Evolutionary conservation across 2,888 invertebrate species (phyloP).

Genomic region (Xanthostigma xanthostigma): DNA sequence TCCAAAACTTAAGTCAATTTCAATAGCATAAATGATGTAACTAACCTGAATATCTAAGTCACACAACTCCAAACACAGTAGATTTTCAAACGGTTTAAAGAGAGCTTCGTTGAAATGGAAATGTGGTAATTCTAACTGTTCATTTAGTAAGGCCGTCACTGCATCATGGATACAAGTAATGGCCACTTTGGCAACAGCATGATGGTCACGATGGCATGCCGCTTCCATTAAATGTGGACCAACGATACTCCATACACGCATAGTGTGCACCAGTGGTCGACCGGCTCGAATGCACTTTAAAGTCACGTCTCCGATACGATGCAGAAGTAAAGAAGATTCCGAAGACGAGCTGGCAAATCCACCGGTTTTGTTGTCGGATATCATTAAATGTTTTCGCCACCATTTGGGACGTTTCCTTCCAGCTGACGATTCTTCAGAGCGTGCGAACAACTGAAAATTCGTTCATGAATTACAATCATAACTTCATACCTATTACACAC

Average conservation of each 20-base stretch:
- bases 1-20: background rate
- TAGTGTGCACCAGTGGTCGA: slow-evolving; percentile 76
- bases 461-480: background rate
- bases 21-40: background rate
- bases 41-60: slow-evolving; percentile 80
- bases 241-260: slow-evolving; percentile 85
- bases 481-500: background rate
- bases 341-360: background rate
- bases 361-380: background rate
- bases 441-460: slow-evolving; percentile 22
- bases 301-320: slow-evolving; percentile 77
- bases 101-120: slow-evolving; percentile 93
- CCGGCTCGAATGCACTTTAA: slow-evolving; percentile 75
- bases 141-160: slow-evolving; percentile 72
- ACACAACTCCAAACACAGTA: slow-evolving; percentile 83
- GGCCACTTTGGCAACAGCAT: slow-evolving; percentile 76
- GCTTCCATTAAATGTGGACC: slow-evolving; percentile 93
- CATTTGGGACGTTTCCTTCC: slow-evolving; percentile 29
- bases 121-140: slow-evolving; percentile 77
- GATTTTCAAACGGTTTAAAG: slow-evolving; percentile 88
- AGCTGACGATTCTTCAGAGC: slow-evolving; percentile 26
- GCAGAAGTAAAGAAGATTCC: slow-evolving; percentile 41
- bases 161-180: slow-evolving; percentile 87
- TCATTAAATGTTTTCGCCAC: slow-evolving; percentile 19
- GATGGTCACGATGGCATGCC: slow-evolving; percentile 72